Percentiles rank a stretch among this genome's conserved stretches.
These are phyloP conservation scores for Cenopis cana DNA, from an alignment of 2,888 invertebrate species.

Conservation along the genomic window DNA sequence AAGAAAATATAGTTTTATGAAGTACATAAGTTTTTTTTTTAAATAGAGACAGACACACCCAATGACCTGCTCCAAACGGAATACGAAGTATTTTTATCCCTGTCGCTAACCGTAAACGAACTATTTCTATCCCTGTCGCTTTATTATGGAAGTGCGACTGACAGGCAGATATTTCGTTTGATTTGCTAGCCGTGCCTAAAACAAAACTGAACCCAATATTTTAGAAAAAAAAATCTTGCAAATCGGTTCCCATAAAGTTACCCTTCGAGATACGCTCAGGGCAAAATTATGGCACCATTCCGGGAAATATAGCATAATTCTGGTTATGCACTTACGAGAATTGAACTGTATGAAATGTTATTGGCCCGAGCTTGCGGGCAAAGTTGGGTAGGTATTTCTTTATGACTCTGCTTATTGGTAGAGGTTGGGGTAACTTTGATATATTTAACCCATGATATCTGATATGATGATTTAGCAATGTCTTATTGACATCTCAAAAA, in stretches of 20 bases:
- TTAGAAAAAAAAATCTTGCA: slow-evolving; percentile 23
- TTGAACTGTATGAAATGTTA: slow-evolving; percentile 60
- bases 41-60: too few species aligned
- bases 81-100: too few species aligned
- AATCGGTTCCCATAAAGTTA: slow-evolving; percentile 42
- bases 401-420: neutral
- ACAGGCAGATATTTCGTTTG: too few species aligned
- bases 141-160: neutral
- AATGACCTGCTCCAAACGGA: too few species aligned
- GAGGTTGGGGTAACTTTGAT: neutral
- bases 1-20: too few species aligned
- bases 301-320: slow-evolving; percentile 61
- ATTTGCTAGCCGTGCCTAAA: neutral
- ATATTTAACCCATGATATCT: neutral
- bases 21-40: too few species aligned
- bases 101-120: too few species aligned
- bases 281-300: slow-evolving; percentile 57
- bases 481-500: too few species aligned
- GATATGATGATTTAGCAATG: neutral
- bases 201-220: slow-evolving; percentile 6
- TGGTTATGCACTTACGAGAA: slow-evolving; percentile 70
- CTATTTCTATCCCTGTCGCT: neutral
- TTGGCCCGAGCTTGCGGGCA: slow-evolving; percentile 15
- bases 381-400: neutral
- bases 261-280: slow-evolving; percentile 51